Percentiles rank a stretch among this genome's conserved stretches.
These are phyloP conservation scores for Nephotettix cincticeps DNA, from an alignment of 1,140 invertebrate genomes.

Conservation along the genomic window DNA sequence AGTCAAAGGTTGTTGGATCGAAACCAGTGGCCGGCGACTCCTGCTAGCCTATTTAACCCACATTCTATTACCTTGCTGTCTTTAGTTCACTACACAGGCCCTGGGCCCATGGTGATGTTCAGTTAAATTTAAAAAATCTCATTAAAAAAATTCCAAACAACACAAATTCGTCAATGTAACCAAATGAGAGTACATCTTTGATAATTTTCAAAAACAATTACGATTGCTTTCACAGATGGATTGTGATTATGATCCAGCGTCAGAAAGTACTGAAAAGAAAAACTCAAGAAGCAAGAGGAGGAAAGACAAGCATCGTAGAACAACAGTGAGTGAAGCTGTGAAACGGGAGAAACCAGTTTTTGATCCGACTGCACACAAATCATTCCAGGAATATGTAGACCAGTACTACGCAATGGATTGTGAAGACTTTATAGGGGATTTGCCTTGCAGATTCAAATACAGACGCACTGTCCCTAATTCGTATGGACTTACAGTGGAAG, in stretches of 20 bases:
- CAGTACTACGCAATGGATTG: slow-evolving; percentile 94
- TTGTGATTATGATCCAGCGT: slow-evolving; percentile 25
- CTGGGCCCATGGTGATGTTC: too few species aligned
- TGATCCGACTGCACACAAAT: slow-evolving; percentile 70
- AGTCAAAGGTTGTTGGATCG: too few species aligned
- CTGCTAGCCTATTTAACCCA: too few species aligned
- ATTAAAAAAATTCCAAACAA: too few species aligned
- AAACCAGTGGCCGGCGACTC: too few species aligned
- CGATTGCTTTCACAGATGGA: too few species aligned
- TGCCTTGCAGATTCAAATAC: slow-evolving; percentile 93
- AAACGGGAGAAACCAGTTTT: slow-evolving; percentile 59
- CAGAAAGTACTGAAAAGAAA: slow-evolving; percentile 33
- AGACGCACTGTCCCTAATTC: slow-evolving; percentile 84
- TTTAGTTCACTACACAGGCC: too few species aligned
- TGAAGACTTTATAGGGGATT: slow-evolving; percentile 91
- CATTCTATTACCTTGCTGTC: too few species aligned
- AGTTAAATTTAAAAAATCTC: too few species aligned
- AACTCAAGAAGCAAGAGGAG: slow-evolving; percentile 56
- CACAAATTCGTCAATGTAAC: too few species aligned
- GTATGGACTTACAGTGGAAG: slow-evolving; percentile 88
- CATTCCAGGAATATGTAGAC: slow-evolving; percentile 86
- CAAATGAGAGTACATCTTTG: too few species aligned
- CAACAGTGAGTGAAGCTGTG: slow-evolving; percentile 66
- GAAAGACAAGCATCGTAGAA: slow-evolving; percentile 39
- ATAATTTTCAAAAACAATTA: too few species aligned